These are phyloP conservation scores for Neosilurus mollespiculum DNA, from an alignment of 2,797 vertebrate genomes.

Conservation along the genomic window DNA sequence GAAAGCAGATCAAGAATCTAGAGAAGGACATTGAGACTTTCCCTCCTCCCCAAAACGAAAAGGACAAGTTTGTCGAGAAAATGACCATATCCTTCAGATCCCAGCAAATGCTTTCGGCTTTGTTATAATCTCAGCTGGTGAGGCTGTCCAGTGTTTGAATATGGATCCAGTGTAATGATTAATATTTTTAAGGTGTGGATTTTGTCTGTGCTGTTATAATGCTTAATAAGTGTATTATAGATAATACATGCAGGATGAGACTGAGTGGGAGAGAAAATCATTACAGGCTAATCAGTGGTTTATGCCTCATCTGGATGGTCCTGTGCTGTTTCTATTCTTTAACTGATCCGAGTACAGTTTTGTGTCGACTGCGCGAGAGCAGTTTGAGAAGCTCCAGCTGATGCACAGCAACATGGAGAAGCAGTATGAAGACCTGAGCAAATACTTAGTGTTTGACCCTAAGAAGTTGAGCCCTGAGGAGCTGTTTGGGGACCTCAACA, in stretches of 20 bases:
- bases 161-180: no score
- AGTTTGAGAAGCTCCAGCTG: slow-evolving; percentile 79
- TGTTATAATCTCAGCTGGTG: neutral
- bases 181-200: neutral
- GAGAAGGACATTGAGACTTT: slow-evolving; percentile 79
- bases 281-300: neutral
- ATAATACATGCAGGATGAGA: no score
- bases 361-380: slow-evolving; percentile 74
- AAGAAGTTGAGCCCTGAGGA: slow-evolving; percentile 80
- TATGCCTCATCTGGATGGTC: neutral
- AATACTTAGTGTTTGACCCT: slow-evolving; percentile 80
- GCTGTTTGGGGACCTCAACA: slow-evolving; percentile 83
- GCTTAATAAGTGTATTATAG: neutral
- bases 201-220: neutral
- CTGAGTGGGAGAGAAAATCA: neutral
- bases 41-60: slow-evolving; percentile 76
- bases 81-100: slow-evolving; percentile 80
- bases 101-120: slow-evolving; percentile 1
- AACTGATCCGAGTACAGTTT: slow-evolving; percentile 74
- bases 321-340: slow-evolving; percentile 64
- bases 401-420: slow-evolving; percentile 87
- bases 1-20: slow-evolving; percentile 75
- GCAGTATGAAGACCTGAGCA: slow-evolving; percentile 75
- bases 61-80: slow-evolving; percentile 79
- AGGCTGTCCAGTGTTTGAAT: neutral